Evolutionary conservation across 2,113 vertebrate genomes (phyloP), one percentile per base, ranked within the genome.

Genomic region (Mobula hypostoma): DNA sequence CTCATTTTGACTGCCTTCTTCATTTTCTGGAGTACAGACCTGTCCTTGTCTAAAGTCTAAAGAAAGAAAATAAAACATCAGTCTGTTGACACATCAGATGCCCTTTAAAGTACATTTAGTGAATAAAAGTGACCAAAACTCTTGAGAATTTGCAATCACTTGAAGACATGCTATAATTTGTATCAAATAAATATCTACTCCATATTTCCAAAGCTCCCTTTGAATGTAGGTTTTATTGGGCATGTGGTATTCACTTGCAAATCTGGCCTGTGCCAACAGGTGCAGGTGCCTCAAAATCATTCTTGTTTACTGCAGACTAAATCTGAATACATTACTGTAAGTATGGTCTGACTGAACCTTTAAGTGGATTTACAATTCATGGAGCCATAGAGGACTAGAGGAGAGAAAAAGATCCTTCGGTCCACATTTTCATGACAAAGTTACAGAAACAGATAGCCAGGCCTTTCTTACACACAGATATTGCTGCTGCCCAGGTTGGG

Each of bases 1-100:
- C 96, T 96, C 0, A 96, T 95, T 95, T 97, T 97, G 76, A 95
- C 95, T 21, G 96, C 95, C 95, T 97, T 97, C 96, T 96, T 97
- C 96, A 97, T 96, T 95, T 97, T 97, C 95, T 97, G 96, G 66
- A 97, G 92, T 21, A 97, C 94, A 63, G 94, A 95, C 92, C 96
- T 95, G 95, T 97, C 96, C 0, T 95, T 95, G 94, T 97, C 97
- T 95, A 97, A 95, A 24, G 95, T 95, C 96, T 97, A 78, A 48
- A 94, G 95, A 76, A 40, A 29, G 48, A 95, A 94, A 94, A 82
- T 72, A 94, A 36, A 58, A 63, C 24, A 90, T 90, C 29, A 66
- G 29, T n/a, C 29, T 17, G 32, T 29, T 32, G 32, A 90, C n/a
- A 14, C 14, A n/a, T 79, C 77, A 68, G 12, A 66, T 12, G 61